Conservation (phyloP, 1,140 invertebrate genomes). For the Scaptomyza pallida region DNA sequence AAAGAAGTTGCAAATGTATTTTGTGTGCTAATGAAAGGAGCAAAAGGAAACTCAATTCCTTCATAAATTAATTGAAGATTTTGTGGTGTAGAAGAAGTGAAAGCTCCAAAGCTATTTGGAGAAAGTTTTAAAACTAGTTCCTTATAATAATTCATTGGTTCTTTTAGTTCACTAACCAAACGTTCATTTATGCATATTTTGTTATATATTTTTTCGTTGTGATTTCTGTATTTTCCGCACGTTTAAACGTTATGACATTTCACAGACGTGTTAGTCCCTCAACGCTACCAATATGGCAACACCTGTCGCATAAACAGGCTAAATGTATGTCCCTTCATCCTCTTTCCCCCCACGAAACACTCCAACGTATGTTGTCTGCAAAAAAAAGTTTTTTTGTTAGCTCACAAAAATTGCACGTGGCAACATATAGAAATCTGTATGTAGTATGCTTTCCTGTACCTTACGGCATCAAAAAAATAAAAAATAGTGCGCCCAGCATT, state of each 20-base stretch:
- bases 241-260: slow-evolving; percentile 84
- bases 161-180: slow-evolving; percentile 1
- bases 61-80: slow-evolving; percentile 53
- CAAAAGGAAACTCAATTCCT: not conserved
- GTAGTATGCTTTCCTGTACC: not conserved
- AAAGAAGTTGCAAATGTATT: slow-evolving; percentile 51
- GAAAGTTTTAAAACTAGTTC: not conserved
- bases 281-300: slow-evolving; percentile 71
- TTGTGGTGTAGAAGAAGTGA: not conserved
- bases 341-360: not conserved
- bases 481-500: slow-evolving; percentile 57
- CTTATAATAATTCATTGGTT: not conserved
- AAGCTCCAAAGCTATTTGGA: too few relatives aligned
- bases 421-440: slow-evolving; percentile 24
- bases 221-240: slow-evolving; percentile 74
- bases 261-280: slow-evolving; percentile 78
- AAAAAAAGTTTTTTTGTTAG: slow-evolving; percentile 36
- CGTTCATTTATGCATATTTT: slow-evolving; percentile 17
- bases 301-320: slow-evolving; percentile 75
- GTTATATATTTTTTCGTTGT: not conserved
- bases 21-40: slow-evolving; percentile 69
- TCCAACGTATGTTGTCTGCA: not conserved
- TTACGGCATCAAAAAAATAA: slow-evolving; percentile 27
- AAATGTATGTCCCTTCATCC: slow-evolving; percentile 21
- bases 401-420: slow-evolving; percentile 46